Base-by-base conservation (phyloP, 1,140 invertebrate species). In the Pogonomyrmex barbatus region DNA sequence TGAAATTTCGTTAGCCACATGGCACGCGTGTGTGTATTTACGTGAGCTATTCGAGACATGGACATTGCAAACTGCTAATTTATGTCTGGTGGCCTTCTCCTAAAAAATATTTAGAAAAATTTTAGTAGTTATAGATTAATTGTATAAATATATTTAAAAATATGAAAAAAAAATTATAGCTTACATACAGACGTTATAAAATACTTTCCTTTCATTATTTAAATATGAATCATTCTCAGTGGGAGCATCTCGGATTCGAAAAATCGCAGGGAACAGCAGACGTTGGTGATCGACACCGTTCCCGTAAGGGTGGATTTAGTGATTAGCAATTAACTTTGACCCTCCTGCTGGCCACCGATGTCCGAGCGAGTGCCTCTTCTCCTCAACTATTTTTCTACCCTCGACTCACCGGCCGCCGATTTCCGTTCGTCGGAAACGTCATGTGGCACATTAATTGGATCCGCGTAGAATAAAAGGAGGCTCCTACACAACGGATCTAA, bases 371-470 rank as follows among this genome's bases (percentile, higher is more conserved):
- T 71, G 54, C 62, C 30, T 36, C 62, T 42, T 47, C 73, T 67
- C 68, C 47, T 75, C 24, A 63, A 42, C 58, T 30, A 58, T 71
- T 77, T 77, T 85, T 82, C 87, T 83, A 78, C 62, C 62, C 24
- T 79, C 76, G 39, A 1, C 63, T 24, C 42, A 56, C 47, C 77
- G 75, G 63, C 75, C 85, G 78, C 90, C 91, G 92, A 93, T 93
- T 93, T 93, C 91, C 92, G 91, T 88, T 91, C 82, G 91, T 92
- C 89, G 91, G 92, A 93, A 93, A 92, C 93, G 92, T 93, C 93
- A 93, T 93, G 91, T 93, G 93, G 92, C 89, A 87, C 88, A 93
- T 93, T 93, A 93, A 93, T 93, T 92, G 92, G 88, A 92, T 86
- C 90, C 87, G 60, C 50, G 77, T 79, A 82, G 90, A 92, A 92